A percentile compares a stretch with the other conserved stretches of the same genome.
Evolutionary conservation across 2,888 invertebrate species (phyloP).

Genomic region (Ophioninae sp.): DNA sequence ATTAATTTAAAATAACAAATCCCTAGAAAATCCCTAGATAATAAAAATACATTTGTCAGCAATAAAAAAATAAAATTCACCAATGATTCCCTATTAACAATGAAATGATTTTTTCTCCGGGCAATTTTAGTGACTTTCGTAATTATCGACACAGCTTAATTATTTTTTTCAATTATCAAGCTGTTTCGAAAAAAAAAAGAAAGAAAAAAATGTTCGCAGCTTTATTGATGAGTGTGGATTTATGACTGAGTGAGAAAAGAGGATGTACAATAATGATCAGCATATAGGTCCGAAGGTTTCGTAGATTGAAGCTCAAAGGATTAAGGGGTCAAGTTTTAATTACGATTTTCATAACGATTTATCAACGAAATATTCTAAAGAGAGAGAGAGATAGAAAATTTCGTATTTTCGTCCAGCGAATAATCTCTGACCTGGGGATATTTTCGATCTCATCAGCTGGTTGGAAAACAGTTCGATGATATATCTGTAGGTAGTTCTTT

Average conservation of each 20-base stretch:
- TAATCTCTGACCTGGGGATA: conserved; percentile 58
- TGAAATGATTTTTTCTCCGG: too few relatives aligned
- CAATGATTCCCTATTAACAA: too few relatives aligned
- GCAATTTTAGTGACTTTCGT: too few relatives aligned
- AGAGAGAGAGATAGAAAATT: conserved; percentile 14
- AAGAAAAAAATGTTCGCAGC: too few relatives aligned
- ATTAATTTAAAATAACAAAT: too few relatives aligned
- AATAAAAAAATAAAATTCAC: too few relatives aligned
- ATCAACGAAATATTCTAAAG: conserved; percentile 31
- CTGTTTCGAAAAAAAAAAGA: too few relatives aligned
- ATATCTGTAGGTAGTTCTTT: conserved; percentile 24
- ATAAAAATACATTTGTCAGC: too few relatives aligned
- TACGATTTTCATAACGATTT: conserved; percentile 47
- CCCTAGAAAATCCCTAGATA: too few relatives aligned
- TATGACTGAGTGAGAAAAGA: neutral
- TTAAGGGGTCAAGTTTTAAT: conserved; percentile 45
- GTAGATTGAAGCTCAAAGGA: conserved; percentile 29
- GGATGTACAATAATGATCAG: neutral
- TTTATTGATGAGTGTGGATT: neutral
- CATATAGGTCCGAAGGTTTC: neutral
- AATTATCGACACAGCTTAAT: too few relatives aligned
- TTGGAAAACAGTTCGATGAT: conserved; percentile 48
- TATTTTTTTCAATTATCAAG: too few relatives aligned
- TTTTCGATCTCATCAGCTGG: conserved; percentile 54
- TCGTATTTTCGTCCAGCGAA: conserved; percentile 31